Conservation (phyloP, 2,888 invertebrate genomes). For the Rotaria sp. region DNA sequence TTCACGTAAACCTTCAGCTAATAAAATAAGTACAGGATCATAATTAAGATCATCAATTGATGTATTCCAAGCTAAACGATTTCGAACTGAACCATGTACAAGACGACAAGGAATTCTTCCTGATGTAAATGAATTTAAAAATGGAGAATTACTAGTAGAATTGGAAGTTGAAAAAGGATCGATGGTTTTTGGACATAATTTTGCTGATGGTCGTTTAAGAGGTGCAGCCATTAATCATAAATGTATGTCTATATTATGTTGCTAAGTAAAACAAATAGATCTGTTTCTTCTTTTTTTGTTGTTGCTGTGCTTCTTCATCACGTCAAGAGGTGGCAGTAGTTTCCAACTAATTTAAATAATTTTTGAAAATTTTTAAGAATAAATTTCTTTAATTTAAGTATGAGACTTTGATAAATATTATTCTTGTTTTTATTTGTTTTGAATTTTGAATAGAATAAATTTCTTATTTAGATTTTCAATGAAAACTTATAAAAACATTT, state of each 20-base stretch:
- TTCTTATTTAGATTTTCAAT: no score
- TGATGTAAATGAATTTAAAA: constrained; percentile 52
- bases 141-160: constrained; percentile 45
- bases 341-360: background rate
- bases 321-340: background rate
- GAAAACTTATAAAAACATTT: no score
- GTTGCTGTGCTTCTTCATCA: background rate
- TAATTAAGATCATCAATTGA: constrained; percentile 50
- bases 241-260: background rate
- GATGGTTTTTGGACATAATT: constrained; percentile 52
- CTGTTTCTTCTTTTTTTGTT: background rate
- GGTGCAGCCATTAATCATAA: background rate
- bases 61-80: constrained; percentile 51
- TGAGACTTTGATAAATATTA: no score
- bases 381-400: no score
- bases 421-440: no score
- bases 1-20: constrained; percentile 53
- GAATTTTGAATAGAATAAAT: no score
- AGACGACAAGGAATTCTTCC: constrained; percentile 53
- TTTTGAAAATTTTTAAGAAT: background rate
- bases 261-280: background rate
- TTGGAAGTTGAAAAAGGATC: constrained; percentile 48
- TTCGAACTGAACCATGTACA: constrained; percentile 53
- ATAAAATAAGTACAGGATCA: constrained; percentile 51
- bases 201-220: constrained; percentile 46